These are phyloP conservation scores for Drosophila anomalata DNA, from an alignment of 2,888 invertebrate genomes.

Conservation along the genomic window DNA sequence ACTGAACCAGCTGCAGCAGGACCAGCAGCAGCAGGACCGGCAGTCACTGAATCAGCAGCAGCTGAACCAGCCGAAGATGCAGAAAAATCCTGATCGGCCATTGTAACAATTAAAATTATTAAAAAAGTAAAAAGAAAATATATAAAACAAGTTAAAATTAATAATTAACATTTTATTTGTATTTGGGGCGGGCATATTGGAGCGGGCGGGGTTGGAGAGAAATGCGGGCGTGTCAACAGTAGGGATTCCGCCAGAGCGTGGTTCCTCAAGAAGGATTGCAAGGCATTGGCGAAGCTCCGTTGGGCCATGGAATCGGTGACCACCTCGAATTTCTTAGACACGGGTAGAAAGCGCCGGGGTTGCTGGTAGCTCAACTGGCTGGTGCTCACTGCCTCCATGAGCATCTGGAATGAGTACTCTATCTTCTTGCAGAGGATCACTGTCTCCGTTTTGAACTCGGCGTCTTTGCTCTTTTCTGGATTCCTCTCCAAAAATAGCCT, in stretches of 20 bases:
- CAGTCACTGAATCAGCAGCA: too few species aligned
- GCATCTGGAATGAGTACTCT: constrained; percentile 75
- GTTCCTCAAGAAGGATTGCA: constrained; percentile 87
- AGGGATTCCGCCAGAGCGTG: constrained; percentile 89
- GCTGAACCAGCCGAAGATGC: too few species aligned
- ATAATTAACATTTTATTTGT: too few species aligned
- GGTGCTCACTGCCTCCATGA: constrained; percentile 79
- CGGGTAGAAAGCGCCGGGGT: constrained; percentile 93
- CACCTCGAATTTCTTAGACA: constrained; percentile 93
- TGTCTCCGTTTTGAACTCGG: constrained; percentile 52
- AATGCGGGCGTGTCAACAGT: constrained; percentile 83
- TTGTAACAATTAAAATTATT: too few species aligned
- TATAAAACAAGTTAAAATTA: too few species aligned
- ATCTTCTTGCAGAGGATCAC: constrained; percentile 66
- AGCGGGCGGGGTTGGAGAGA: too few species aligned
- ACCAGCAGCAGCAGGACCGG: too few species aligned
- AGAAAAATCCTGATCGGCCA: too few species aligned
- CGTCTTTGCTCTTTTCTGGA: constrained; percentile 51
- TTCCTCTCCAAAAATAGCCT: constrained; percentile 85
- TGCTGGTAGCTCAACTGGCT: constrained; percentile 91
- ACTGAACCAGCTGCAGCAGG: too few species aligned
- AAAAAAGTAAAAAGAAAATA: too few species aligned
- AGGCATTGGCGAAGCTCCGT: constrained; percentile 85
- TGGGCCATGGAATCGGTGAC: constrained; percentile 85
- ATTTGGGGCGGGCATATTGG: too few species aligned